These are phyloP conservation scores for Canis aureus DNA, from an alignment of 2,113 vertebrate species.

Conservation along the genomic window DNA sequence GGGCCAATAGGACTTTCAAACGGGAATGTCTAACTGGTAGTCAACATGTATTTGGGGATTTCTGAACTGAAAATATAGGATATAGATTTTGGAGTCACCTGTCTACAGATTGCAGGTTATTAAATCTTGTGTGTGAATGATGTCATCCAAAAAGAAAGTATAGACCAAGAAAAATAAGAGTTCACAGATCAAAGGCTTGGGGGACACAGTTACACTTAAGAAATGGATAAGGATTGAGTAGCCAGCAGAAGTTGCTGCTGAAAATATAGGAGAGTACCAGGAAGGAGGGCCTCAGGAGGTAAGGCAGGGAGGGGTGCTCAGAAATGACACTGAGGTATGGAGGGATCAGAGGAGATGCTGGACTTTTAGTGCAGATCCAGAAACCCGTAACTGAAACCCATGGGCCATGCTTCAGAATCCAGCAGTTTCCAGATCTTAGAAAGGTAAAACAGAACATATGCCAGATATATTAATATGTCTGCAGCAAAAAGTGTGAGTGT, in stretches of 20 bases:
- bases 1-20: background rate
- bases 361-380: background rate
- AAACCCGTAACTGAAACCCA: background rate
- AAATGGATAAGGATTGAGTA: background rate
- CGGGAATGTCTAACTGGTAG: background rate
- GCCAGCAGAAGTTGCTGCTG: background rate
- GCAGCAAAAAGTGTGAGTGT: background rate
- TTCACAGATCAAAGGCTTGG: background rate
- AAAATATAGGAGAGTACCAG: background rate
- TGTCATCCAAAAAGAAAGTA: background rate
- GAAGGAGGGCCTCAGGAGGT: background rate
- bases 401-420: background rate
- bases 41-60: background rate
- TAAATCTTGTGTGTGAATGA: background rate
- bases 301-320: background rate
- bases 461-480: background rate
- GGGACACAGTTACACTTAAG: background rate
- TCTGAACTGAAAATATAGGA: background rate
- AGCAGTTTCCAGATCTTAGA: background rate
- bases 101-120: background rate
- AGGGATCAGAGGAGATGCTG: background rate
- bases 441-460: background rate
- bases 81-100: background rate
- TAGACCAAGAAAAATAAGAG: background rate
- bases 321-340: background rate